These are phyloP conservation scores for Salminus brasiliensis DNA, from an alignment of 2,113 vertebrate species.

Conservation along the genomic window DNA sequence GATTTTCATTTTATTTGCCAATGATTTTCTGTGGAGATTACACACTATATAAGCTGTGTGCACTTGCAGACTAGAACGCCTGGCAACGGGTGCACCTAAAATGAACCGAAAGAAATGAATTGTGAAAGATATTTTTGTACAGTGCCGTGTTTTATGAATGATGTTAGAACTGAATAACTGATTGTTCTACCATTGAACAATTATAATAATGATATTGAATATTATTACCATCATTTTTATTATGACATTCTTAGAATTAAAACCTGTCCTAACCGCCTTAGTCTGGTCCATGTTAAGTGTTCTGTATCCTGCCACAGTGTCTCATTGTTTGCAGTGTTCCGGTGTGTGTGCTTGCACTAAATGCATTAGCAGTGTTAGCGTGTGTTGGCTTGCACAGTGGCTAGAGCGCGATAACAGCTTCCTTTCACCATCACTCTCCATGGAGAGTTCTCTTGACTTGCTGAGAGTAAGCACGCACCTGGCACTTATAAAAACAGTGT, in stretches of 20 bases:
- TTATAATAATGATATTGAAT: no score
- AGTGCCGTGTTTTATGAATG: not conserved
- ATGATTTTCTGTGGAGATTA: not conserved
- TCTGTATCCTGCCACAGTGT: conserved; percentile 33
- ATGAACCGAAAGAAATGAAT: no score
- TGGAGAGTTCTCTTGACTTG: not conserved
- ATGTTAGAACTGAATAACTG: not conserved
- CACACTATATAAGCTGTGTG: no score
- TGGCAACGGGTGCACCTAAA: no score
- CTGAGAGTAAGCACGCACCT: not conserved
- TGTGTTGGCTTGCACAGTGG: not conserved
- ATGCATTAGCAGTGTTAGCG: conserved; percentile 17
- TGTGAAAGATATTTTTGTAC: no score
- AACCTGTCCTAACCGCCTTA: conserved; percentile 22
- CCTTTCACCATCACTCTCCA: conserved; percentile 12
- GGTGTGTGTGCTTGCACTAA: conserved; percentile 21
- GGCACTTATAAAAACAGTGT: not conserved
- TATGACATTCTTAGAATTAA: not conserved
- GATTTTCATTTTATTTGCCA: not conserved
- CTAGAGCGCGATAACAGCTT: conserved; percentile 33
- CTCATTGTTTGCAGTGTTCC: conserved; percentile 44
- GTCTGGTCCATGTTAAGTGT: conserved; percentile 23
- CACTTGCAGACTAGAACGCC: no score
- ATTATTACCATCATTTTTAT: no score
- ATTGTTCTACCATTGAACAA: no score